These are phyloP conservation scores for Muntiacus muntjak DNA, from an alignment of 2,113 vertebrate species.

Conservation along the genomic window DNA sequence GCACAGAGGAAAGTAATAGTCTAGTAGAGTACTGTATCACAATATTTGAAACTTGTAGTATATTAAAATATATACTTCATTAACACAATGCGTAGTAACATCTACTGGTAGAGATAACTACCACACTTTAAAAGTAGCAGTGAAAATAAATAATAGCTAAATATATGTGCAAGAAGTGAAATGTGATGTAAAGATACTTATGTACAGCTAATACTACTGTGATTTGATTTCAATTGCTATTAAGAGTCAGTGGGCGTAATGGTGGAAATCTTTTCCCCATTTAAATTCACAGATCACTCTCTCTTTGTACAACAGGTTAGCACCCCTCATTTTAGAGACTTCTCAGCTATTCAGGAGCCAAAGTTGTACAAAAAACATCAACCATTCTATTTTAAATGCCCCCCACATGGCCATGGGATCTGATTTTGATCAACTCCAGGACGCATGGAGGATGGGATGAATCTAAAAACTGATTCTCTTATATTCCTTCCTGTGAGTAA, in stretches of 20 bases:
- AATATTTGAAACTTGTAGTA: background rate
- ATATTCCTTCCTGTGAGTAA: background rate
- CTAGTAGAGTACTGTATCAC: background rate
- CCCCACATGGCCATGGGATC: background rate
- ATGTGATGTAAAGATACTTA: background rate
- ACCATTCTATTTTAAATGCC: background rate
- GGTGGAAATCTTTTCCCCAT: background rate
- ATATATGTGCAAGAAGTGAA: background rate
- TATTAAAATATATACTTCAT: background rate
- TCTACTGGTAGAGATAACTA: background rate
- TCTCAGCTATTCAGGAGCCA: background rate
- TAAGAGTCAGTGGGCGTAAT: background rate
- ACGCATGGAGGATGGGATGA: background rate
- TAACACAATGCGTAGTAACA: background rate
- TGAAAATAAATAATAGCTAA: background rate
- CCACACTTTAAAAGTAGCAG: background rate
- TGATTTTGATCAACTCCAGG: background rate
- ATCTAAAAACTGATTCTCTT: background rate
- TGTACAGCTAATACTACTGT: background rate
- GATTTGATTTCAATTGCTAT: background rate
- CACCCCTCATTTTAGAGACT: background rate
- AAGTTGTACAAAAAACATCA: background rate
- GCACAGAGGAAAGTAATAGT: background rate
- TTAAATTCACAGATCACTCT: background rate
- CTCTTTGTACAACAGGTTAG: background rate